Percentiles rank a stretch among this genome's conserved stretches.
Conservation (phyloP, 2,888 invertebrate genomes). For the Eustalomyia histrio region DNA sequence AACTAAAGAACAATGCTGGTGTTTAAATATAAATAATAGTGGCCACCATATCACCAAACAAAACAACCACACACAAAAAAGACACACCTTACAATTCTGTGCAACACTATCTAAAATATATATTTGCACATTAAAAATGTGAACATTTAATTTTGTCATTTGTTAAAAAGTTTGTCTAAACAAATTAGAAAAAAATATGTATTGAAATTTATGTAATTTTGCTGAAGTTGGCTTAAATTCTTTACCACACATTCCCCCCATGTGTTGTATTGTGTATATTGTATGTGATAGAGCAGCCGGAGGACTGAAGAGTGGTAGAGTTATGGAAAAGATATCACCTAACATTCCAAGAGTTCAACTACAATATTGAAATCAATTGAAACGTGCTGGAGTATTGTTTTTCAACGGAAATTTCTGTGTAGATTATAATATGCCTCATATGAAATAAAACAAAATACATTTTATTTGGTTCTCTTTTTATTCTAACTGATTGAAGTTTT, state of each 20-base stretch:
- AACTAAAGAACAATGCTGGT: slow-evolving; percentile 52
- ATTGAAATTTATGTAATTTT: slow-evolving; percentile 21
- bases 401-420: slow-evolving; percentile 52
- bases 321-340: slow-evolving; percentile 1
- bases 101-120: not conserved
- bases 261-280: not conserved
- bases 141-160: slow-evolving; percentile 30
- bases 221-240: not conserved
- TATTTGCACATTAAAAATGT: not conserved
- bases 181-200: not conserved
- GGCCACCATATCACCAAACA: not conserved
- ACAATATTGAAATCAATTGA: slow-evolving; percentile 53
- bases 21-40: slow-evolving; percentile 36
- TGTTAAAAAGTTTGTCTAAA: slow-evolving; percentile 30
- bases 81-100: slow-evolving; percentile 40
- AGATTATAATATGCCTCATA: slow-evolving; percentile 48
- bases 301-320: not conserved
- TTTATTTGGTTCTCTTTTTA: not conserved
- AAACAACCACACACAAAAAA: not conserved
- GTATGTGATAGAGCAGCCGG: not conserved
- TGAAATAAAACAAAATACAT: slow-evolving; percentile 6
- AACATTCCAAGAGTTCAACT: slow-evolving; percentile 46
- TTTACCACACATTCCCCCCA: not conserved
- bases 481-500: slow-evolving; percentile 10
- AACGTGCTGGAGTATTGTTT: slow-evolving; percentile 53